Base-by-base conservation (phyloP, 2,797 vertebrate species). In the Picus viridis region DNA sequence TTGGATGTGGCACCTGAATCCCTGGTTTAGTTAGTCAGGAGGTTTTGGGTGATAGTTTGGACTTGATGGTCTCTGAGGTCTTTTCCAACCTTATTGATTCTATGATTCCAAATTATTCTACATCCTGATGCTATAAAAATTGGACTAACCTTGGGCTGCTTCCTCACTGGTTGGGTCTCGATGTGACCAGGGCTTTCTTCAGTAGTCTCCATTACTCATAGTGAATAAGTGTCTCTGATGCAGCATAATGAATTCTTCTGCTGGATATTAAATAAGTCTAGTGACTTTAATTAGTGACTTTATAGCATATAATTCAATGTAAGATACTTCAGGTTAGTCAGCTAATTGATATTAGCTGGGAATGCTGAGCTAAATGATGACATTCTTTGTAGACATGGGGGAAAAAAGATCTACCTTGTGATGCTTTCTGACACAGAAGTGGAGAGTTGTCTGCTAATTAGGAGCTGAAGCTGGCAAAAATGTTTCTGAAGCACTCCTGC, bases 261-360 rank as follows among this genome's bases (percentile, higher is more conserved):
- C 20, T 86, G 53, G 62, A 56, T 72, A 89, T 85, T 92, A 90
- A 94, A 86, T 78, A 86, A 65, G 6, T 83, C 74, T 80, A 58
- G 8, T 80, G 78, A 84, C 27, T 74, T 90, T 77, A 88, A 74
- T 90, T 79, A 62, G 79, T 84, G 65, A 89, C 90, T 92, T 88
- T 86, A 63, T 43, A 77, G 11, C 32, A 68, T 68, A 80, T 91
- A 68, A 85, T 62, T 94, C 72, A 85, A 82, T 64, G 24, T 54
- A 69, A 69, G 79, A 70, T 39, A 34, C 63, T 69, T 85, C 47
- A 69, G 76, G 15, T 57, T 63, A 82, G 43, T 82, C 43, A 70
- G n/a, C 16, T 92, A 87, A 77, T 90, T 93, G 39, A 70, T 68
- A 68, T 51, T 71, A 79, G 16, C 71, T 76, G 36, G 24, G 26